Conservation (phyloP, 2,113 vertebrate species). For the Arizona elegans region DNA sequence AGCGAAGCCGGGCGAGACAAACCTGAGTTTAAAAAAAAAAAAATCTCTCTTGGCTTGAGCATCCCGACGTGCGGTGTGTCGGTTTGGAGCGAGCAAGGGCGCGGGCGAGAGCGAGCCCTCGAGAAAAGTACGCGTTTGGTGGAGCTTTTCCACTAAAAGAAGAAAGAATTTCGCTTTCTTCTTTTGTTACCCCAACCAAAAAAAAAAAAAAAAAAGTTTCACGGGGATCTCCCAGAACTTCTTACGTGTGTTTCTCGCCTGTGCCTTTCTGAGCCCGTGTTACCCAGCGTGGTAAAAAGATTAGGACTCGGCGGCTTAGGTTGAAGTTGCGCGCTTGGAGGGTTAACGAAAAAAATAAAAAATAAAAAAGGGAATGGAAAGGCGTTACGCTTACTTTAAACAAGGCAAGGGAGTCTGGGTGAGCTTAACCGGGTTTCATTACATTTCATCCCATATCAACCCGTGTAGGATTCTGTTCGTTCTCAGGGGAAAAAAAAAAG, state of each 20-base stretch:
- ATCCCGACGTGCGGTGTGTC: background rate
- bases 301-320: background rate
- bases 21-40: background rate
- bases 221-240: background rate
- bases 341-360: background rate
- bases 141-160: no score
- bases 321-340: background rate
- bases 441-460: background rate
- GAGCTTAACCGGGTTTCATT: no score
- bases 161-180: no score
- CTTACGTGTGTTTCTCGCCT: background rate
- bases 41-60: background rate
- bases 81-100: no score
- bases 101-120: no score
- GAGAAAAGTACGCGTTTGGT: background rate
- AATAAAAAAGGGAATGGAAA: no score
- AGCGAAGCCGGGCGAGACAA: background rate
- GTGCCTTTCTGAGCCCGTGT: background rate
- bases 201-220: background rate
- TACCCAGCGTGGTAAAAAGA: background rate
- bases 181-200: background rate
- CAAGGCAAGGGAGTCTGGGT: background rate
- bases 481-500: background rate
- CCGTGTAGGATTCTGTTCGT: no score
- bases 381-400: background rate